phyloP scores from a whole-genome alignment of 2,888 invertebrate species.

The Dolomedes plantarius region DNA sequence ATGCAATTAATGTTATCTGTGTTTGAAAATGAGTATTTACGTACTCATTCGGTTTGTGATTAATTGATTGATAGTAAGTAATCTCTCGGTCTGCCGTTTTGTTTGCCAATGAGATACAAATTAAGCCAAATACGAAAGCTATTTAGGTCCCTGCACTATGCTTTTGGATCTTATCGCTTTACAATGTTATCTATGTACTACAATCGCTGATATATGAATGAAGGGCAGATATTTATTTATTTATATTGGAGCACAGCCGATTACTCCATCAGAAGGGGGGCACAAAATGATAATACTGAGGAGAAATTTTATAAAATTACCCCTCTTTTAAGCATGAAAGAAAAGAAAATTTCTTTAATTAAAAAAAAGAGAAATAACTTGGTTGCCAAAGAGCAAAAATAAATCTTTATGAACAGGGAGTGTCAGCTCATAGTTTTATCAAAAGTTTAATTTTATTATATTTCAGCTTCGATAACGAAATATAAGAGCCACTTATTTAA shows the following conservation, averaged over 20 bases:
- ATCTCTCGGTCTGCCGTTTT: neutral
- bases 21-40: neutral
- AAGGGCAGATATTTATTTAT: neutral
- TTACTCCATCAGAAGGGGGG: too few relatives aligned
- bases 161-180: neutral
- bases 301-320: too few relatives aligned
- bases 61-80: neutral
- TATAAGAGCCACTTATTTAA: too few relatives aligned
- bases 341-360: too few relatives aligned
- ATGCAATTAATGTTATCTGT: neutral
- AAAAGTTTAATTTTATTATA: too few relatives aligned
- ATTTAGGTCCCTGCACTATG: neutral
- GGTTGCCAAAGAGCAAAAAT: too few relatives aligned
- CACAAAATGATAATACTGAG: too few relatives aligned
- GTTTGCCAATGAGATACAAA: neutral
- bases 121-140: neutral
- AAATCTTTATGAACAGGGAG: too few relatives aligned
- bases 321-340: too few relatives aligned
- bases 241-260: neutral
- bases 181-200: neutral
- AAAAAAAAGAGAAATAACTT: too few relatives aligned
- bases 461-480: too few relatives aligned
- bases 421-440: too few relatives aligned
- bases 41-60: neutral
- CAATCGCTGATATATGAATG: neutral